phyloP scores from a whole-genome alignment of 2,113 vertebrate genomes.

The Cnemophilus loriae region DNA sequence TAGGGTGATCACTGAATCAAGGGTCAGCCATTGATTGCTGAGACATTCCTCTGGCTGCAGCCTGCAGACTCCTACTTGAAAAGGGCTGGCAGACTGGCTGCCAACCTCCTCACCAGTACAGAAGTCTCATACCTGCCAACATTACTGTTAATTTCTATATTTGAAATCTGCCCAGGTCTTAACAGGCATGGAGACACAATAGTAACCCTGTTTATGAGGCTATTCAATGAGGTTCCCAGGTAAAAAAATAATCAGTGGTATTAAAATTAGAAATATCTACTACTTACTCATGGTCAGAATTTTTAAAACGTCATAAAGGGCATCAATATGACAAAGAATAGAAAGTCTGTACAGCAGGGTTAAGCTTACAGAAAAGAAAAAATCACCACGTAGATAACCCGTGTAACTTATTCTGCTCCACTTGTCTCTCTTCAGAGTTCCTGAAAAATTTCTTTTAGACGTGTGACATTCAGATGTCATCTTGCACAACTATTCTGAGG shows the following conservation, averaged over 20 bases:
- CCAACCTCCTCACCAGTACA: neutral
- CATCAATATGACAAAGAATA: neutral
- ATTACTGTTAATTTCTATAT: neutral
- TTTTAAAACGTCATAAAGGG: neutral
- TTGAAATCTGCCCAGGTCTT: neutral
- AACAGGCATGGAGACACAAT: neutral
- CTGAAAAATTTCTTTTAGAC: neutral
- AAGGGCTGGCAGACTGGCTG: neutral
- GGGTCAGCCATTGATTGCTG: neutral
- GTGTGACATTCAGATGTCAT: neutral
- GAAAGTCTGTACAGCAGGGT: neutral
- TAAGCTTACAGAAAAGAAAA: neutral
- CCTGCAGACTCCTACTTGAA: neutral
- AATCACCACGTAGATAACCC: neutral
- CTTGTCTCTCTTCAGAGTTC: neutral
- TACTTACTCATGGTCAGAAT: neutral
- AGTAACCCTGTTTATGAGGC: neutral
- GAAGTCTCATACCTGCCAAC: neutral
- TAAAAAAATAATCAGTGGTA: neutral
- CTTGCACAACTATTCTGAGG: neutral
- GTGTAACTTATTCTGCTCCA: neutral
- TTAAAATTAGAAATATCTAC: neutral
- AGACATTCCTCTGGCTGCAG: conserved; percentile 16
- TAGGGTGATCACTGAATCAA: neutral
- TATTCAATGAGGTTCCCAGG: neutral